Evolutionary conservation across 2,113 vertebrate genomes (phyloP).

Genomic region (Amia ocellicauda): DNA sequence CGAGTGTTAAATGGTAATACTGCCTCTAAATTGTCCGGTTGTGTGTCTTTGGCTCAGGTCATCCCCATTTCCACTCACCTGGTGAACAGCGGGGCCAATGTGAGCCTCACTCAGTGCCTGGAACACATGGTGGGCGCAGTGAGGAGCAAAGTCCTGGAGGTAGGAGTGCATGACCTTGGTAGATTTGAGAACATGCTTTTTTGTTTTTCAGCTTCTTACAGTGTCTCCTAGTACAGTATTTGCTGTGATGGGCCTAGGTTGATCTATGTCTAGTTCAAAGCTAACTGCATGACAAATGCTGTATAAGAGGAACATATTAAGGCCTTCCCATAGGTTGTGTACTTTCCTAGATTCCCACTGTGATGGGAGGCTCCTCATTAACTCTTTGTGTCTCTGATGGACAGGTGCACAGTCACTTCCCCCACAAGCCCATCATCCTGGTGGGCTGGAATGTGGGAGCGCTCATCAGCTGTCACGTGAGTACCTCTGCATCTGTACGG

Average conservation of each 20-base stretch:
- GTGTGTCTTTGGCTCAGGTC: conserved; percentile 62
- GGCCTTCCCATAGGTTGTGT: too few relatives aligned
- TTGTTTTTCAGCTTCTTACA: not conserved
- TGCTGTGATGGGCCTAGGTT: not conserved
- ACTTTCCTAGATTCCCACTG: not conserved
- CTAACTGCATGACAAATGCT: accelerated
- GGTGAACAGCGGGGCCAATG: conserved; percentile 74
- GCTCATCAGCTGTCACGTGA: conserved; percentile 91
- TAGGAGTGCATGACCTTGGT: too few relatives aligned
- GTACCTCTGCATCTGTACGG: conserved; percentile 34
- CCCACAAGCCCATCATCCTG: conserved; percentile 90
- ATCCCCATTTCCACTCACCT: conserved; percentile 84
- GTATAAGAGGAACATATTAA: too few relatives aligned
- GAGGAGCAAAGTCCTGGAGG: conserved; percentile 90
- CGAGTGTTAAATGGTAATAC: too few relatives aligned
- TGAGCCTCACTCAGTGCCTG: conserved; percentile 87
- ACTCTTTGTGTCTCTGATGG: conserved; percentile 1
- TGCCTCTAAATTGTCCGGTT: not conserved
- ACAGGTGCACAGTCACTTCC: conserved; percentile 92
- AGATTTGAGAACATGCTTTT: too few relatives aligned
- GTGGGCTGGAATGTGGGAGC: conserved; percentile 96
- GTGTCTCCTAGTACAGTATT: not conserved
- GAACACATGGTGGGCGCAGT: conserved; percentile 90
- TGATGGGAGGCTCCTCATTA: not conserved
- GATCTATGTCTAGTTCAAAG: too few relatives aligned